phyloP scores from a whole-genome alignment of 2,113 vertebrate species.

The Corynorhinus townsendii region DNA sequence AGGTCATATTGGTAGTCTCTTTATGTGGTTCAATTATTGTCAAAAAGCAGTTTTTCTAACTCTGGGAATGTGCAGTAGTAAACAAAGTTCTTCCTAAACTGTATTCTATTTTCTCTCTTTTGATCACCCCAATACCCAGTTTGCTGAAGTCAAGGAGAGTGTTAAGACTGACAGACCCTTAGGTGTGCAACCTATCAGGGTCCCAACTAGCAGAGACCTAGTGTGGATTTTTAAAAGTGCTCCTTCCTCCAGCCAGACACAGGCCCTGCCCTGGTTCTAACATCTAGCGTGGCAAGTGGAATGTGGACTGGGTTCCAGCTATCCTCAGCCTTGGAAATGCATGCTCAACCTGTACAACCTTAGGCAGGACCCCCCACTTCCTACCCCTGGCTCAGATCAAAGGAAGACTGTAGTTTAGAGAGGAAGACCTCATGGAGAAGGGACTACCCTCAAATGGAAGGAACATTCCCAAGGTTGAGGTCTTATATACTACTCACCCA shows the following conservation, averaged over 20 bases:
- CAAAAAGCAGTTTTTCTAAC: constrained; percentile 8
- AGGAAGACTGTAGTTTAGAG: background rate
- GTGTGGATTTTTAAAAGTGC: background rate
- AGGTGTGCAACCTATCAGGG: background rate
- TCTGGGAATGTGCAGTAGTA: background rate
- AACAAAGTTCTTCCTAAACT: background rate
- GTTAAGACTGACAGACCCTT: background rate
- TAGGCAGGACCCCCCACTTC: background rate
- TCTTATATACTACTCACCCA: background rate
- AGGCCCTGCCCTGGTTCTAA: background rate
- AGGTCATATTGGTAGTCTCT: background rate
- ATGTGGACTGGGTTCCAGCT: background rate
- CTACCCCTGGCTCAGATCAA: background rate
- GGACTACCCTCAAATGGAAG: background rate
- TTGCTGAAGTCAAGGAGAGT: background rate
- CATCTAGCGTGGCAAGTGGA: background rate
- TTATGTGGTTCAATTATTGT: background rate
- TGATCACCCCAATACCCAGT: background rate
- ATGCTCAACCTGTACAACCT: background rate
- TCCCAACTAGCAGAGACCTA: background rate
- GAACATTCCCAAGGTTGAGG: background rate
- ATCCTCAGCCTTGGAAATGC: background rate
- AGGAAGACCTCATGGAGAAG: background rate
- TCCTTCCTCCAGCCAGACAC: background rate
- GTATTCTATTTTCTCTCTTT: background rate